Evolutionary conservation across 1,140 invertebrate genomes (phyloP).

Genomic region (Drosophila sp.): DNA sequence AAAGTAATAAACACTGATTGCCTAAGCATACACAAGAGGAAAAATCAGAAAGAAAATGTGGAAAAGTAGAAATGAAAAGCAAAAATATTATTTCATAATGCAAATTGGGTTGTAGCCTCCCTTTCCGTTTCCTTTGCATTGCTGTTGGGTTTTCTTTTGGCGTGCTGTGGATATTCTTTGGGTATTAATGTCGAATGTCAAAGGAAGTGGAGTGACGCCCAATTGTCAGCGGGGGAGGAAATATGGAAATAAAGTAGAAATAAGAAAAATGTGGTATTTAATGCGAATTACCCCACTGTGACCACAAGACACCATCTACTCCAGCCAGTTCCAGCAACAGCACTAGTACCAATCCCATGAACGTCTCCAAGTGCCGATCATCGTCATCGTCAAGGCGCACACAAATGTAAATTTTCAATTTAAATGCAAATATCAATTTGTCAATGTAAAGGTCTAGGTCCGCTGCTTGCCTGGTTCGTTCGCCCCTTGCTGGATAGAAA

Average conservation of each 20-base stretch:
- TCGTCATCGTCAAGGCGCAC: constrained; percentile 49
- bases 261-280: constrained; percentile 83
- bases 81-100: constrained; percentile 79
- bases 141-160: constrained; percentile 3
- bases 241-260: constrained; percentile 68
- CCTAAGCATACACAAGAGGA: constrained; percentile 12
- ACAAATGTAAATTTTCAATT: constrained; percentile 83
- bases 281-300: constrained; percentile 83
- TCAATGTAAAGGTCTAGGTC: constrained; percentile 60
- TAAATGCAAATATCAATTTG: constrained; percentile 83
- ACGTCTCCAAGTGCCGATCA: constrained; percentile 55
- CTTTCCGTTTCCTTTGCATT: constrained; percentile 14
- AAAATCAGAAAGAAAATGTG: neutral
- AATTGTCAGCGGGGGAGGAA: constrained; percentile 40
- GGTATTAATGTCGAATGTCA: constrained; percentile 81
- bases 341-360: constrained; percentile 13
- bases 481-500: constrained; percentile 36
- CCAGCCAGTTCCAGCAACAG: neutral
- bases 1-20: constrained; percentile 67
- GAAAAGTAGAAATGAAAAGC: constrained; percentile 32
- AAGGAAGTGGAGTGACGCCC: constrained; percentile 65
- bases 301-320: constrained; percentile 53
- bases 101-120: constrained; percentile 62
- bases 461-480: constrained; percentile 22
- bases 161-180: constrained; percentile 4